Base-by-base conservation (phyloP, 2,797 vertebrate genomes). In the Iguana delicatissima region DNA sequence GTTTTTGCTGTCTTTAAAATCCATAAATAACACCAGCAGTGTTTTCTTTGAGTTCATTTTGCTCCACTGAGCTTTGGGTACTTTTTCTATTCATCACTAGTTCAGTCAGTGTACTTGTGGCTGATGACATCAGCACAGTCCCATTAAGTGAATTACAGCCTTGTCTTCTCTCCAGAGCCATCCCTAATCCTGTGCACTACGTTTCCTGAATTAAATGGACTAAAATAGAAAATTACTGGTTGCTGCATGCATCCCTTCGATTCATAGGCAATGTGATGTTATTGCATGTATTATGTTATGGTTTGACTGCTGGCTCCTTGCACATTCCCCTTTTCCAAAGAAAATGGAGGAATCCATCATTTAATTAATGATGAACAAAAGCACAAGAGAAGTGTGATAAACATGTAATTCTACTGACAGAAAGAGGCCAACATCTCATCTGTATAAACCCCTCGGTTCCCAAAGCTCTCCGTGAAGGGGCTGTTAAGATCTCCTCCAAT, bases 141-240 rank as follows among this genome's bases (percentile, higher is more conserved):
- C 89, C 76, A 69, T 69, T 92, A 94, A 92, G 94, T 24, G 76
- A 95, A 89, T 91, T 92, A 79, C 80, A 79, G 1, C 50, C 87
- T 88, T 87, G 62, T 16, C 0, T 74, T 35, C 82, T 55, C 50
- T 69, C 29, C 77, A 29, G 42, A 92, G 16, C 32, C 73, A 84
- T 92, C 46, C 83, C 80, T 91, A 90, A 84, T 82, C 77, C n/a
- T 73, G 16, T n/a, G 55, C 29, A 29, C 35, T 89, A 10, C 69
- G 79, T 88, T 88, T 91, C 50, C 67, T n/a, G 2, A 90, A 84
- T n/a, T 13, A 86, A 93, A 91, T 76, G 0, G 80, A 91, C 92
- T 92, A 89, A 92, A 89, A 85, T 29, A 84, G 14, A 64, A 93
- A 85, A 16, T 84, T 73, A 91, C 86, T 7, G 92, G 84, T 10